phyloP scores from a whole-genome alignment of 1,140 invertebrate species.

The Camponotus vicinus region DNA sequence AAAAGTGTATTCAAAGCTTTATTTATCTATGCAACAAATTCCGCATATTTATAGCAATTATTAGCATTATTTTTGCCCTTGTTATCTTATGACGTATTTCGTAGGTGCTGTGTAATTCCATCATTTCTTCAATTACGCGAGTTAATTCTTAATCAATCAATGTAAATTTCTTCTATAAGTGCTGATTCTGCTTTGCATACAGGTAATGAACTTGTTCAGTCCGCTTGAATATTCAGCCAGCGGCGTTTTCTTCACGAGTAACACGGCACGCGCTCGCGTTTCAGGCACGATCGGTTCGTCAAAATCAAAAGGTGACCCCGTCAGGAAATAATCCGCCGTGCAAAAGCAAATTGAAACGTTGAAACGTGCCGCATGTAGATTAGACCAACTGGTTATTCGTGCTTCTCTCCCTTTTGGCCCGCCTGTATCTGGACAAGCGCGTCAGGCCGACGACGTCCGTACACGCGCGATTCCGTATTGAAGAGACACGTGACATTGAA shows the following conservation, averaged over 20 bases:
- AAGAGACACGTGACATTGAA: constrained; percentile 76
- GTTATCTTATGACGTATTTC: background rate
- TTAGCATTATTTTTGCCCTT: constrained; percentile 8
- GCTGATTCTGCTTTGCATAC: constrained; percentile 1
- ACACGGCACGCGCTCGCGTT: background rate
- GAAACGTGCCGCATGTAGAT: constrained; percentile 75
- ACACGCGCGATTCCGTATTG: constrained; percentile 53
- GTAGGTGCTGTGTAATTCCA: background rate
- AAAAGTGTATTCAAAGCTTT: background rate
- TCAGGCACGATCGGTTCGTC: background rate
- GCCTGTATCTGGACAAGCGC: constrained; percentile 4
- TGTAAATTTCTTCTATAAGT: background rate
- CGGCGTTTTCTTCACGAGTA: background rate
- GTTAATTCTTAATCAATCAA: constrained; percentile 31
- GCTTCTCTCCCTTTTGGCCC: constrained; percentile 60
- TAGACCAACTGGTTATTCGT: constrained; percentile 74
- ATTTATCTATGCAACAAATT: background rate
- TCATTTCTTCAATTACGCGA: constrained; percentile 26
- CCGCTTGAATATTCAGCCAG: background rate
- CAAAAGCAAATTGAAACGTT: constrained; percentile 76
- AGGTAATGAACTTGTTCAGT: constrained; percentile 18
- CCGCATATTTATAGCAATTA: background rate
- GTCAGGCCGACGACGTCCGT: constrained; percentile 4
- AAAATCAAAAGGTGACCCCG: constrained; percentile 54
- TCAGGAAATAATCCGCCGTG: constrained; percentile 61